phyloP scores from a whole-genome alignment of 2,797 vertebrate species.

The Sciaenops ocellatus region DNA sequence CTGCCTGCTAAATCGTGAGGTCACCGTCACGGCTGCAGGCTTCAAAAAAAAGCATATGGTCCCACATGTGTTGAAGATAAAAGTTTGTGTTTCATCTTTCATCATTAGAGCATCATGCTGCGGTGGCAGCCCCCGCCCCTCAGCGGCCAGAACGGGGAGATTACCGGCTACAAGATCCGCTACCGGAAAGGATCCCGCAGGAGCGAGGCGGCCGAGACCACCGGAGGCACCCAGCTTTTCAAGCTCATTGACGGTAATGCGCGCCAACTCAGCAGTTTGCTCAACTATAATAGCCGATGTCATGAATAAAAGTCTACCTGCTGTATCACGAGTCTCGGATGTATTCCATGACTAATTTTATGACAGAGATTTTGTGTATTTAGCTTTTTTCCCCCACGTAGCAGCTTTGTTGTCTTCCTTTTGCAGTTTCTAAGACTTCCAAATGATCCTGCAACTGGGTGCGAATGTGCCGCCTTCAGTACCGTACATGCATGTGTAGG shows the following conservation, averaged over 20 bases:
- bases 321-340: not conserved
- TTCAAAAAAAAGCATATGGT: not conserved
- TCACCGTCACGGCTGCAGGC: slow-evolving; percentile 50
- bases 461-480: slow-evolving; percentile 1
- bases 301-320: not conserved
- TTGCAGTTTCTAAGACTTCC: not conserved
- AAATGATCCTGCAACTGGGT: not conserved
- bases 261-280: not conserved
- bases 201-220: slow-evolving; percentile 92
- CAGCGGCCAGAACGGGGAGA: slow-evolving; percentile 92
- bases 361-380: not conserved
- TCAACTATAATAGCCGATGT: not conserved
- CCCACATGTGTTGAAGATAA: slow-evolving; percentile 8
- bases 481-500: not conserved
- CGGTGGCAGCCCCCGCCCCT: slow-evolving; percentile 95
- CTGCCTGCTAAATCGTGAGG: slow-evolving; percentile 33
- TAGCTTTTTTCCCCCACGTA: not conserved
- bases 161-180: slow-evolving; percentile 95
- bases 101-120: slow-evolving; percentile 91
- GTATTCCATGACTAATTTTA: too few species aligned
- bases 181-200: slow-evolving; percentile 94
- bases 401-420: not conserved
- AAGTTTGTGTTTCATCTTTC: slow-evolving; percentile 7
- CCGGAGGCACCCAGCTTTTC: slow-evolving; percentile 90
- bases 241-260: slow-evolving; percentile 92